A percentile compares a stretch with the other conserved stretches of the same genome.
These are phyloP conservation scores for Oryctolagus cuniculus DNA, from an alignment of 2,113 vertebrate species.

Conservation along the genomic window mOryCun1.1 NC_091451.1:40806501-40807000, in stretches of 20 bases:
- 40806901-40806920: neutral
- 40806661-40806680: too few relatives aligned
- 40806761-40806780: neutral
- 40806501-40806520: neutral
- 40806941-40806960: neutral
- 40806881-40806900: neutral
- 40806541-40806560: neutral
- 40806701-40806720: neutral
- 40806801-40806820: neutral
- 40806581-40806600: neutral
- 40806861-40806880: neutral
- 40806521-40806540: neutral
- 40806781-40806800: neutral
- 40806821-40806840: neutral
- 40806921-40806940: too few relatives aligned
- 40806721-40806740: too few relatives aligned
- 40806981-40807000: too few relatives aligned
- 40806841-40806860: neutral
- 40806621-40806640: neutral
- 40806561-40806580: neutral
- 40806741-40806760: neutral
- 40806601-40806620: neutral
- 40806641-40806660: neutral
- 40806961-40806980: neutral
- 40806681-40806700: neutral